A percentile compares a stretch with the other conserved stretches of the same genome.
These are phyloP conservation scores for Hippocampus barbouri DNA, from an alignment of 2,113 vertebrate genomes.

Conservation along the genomic window DNA sequence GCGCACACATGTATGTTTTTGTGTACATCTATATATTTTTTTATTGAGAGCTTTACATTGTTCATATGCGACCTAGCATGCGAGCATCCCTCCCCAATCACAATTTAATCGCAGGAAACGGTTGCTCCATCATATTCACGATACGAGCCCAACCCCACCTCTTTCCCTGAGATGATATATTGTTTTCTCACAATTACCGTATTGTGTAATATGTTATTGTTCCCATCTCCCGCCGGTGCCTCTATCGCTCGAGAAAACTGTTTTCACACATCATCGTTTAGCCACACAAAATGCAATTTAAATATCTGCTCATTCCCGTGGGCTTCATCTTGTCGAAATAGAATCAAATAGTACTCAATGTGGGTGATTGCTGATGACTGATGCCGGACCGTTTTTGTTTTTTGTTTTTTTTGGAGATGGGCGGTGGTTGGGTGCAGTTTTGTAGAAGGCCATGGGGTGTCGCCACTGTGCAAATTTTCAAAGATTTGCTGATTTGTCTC, in stretches of 20 bases:
- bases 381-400: background rate
- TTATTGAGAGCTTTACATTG: no score
- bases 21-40: no score
- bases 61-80: background rate
- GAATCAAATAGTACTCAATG: background rate
- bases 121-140: background rate
- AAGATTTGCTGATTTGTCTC: background rate
- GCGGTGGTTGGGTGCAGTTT: slow-evolving; percentile 5
- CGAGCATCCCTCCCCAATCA: background rate
- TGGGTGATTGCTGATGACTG: background rate
- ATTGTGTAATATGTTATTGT: background rate
- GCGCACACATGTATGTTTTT: no score
- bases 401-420: background rate
- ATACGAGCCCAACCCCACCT: background rate
- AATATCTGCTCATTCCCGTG: background rate
- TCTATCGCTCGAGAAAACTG: background rate
- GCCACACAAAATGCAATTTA: background rate
- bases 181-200: background rate
- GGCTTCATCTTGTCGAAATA: background rate
- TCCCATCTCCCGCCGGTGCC: background rate
- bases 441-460: background rate
- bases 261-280: background rate
- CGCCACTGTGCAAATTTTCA: background rate
- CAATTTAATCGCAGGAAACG: background rate
- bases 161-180: background rate